Conservation (phyloP, 1,140 invertebrate genomes). For the Pseudomyrmex concolor region DNA sequence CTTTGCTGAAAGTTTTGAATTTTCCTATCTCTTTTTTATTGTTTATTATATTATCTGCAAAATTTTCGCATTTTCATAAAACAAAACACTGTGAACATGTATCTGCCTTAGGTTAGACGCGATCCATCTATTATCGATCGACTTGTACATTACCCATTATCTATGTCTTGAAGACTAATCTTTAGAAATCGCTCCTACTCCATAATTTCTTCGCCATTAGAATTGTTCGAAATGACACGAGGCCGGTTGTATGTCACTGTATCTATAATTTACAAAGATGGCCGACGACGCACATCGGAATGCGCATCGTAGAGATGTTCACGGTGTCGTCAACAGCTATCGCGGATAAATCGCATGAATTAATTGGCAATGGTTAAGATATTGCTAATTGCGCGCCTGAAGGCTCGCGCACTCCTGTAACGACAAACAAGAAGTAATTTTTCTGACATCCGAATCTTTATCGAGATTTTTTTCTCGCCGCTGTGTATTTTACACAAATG, state of each 20-base stretch:
- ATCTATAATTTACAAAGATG: conserved; percentile 37
- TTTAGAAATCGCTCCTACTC: conserved; percentile 24
- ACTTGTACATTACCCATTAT: conserved; percentile 27
- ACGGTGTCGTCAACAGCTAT: background rate
- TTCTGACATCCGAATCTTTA: conserved; percentile 22
- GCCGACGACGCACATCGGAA: conserved; percentile 1
- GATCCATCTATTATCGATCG: background rate
- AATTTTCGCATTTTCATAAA: too few relatives aligned
- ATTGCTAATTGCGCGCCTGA: conserved; percentile 37
- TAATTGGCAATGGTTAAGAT: conserved; percentile 53
- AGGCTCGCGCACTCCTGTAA: background rate
- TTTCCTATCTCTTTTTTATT: background rate
- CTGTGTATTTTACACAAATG: conserved; percentile 3
- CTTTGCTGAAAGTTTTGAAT: background rate
- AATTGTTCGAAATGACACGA: conserved; percentile 27
- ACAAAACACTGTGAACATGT: too few relatives aligned
- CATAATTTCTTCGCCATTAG: conserved; percentile 38
- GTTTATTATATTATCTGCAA: too few relatives aligned
- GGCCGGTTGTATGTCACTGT: background rate
- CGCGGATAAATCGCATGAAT: conserved; percentile 44
- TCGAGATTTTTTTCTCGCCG: background rate
- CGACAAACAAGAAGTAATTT: conserved; percentile 24
- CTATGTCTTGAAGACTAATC: background rate
- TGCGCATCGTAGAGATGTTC: background rate
- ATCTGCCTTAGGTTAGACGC: background rate